Evolutionary conservation across 2,113 vertebrate genomes (phyloP).

Genomic region (Heliornis fulica): DNA sequence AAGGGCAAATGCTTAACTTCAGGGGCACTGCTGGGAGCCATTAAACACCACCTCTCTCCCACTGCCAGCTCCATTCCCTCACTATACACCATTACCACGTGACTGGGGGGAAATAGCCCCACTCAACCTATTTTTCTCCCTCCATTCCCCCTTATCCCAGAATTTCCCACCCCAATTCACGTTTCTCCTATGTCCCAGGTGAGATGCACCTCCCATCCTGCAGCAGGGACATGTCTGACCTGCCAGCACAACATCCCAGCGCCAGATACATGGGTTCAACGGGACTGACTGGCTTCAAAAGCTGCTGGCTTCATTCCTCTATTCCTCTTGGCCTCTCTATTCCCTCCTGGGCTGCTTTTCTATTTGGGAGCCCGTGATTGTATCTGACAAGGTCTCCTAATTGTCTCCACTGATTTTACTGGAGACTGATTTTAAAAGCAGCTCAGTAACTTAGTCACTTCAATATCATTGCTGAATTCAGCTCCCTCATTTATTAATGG

Average conservation of each 20-base stretch:
- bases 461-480: neutral
- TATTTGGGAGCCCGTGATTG: conserved; percentile 17
- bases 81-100: accelerated
- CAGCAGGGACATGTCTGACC: accelerated
- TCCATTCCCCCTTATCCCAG: neutral
- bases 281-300: neutral
- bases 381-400: conserved; percentile 32
- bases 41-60: neutral
- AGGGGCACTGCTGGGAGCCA: neutral
- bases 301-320: neutral
- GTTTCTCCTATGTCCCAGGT: neutral
- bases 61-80: neutral
- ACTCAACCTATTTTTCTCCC: neutral
- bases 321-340: neutral
- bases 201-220: accelerated
- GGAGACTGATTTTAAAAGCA: conserved; percentile 45
- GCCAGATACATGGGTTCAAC: neutral
- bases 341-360: conserved; percentile 22
- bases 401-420: conserved; percentile 28
- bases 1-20: neutral
- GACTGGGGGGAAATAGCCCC: neutral
- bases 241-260: neutral
- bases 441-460: conserved; percentile 10
- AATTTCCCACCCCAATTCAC: neutral
- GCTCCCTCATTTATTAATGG: conserved; percentile 34